Evolutionary conservation across 2,888 invertebrate species (phyloP).

Genomic region (Agrochola litura): DNA sequence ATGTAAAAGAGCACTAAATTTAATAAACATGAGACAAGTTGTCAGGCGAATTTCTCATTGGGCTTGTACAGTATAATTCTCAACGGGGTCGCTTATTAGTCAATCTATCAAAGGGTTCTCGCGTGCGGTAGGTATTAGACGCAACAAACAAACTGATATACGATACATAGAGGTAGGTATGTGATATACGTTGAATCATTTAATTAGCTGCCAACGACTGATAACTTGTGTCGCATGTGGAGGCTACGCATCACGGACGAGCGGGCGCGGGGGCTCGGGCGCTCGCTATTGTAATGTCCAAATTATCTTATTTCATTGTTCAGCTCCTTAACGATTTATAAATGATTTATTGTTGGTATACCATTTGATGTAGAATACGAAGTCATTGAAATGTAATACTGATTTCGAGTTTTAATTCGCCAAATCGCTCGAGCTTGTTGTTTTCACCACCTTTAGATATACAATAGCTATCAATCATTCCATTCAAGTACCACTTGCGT

Average conservation of each 20-base stretch:
- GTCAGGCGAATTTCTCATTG: slow-evolving; percentile 69
- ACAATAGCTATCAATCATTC: slow-evolving; percentile 73
- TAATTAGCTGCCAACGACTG: slow-evolving; percentile 73
- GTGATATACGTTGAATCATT: slow-evolving; percentile 69
- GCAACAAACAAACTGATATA: slow-evolving; percentile 65
- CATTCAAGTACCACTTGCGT: slow-evolving; percentile 68
- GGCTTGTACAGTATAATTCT: slow-evolving; percentile 62
- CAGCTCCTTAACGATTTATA: slow-evolving; percentile 59
- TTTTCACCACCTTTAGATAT: slow-evolving; percentile 41
- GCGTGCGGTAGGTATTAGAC: slow-evolving; percentile 68
- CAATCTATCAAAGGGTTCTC: slow-evolving; percentile 75
- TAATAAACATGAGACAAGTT: slow-evolving; percentile 65
- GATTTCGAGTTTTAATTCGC: slow-evolving; percentile 13
- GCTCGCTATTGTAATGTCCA: slow-evolving; percentile 59
- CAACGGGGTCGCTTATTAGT: slow-evolving; percentile 77
- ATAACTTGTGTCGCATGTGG: slow-evolving; percentile 67
- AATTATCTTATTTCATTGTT: slow-evolving; percentile 69
- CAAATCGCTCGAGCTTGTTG: slow-evolving; percentile 60
- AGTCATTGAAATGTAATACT: slow-evolving; percentile 20
- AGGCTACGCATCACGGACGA: slow-evolving; percentile 54
- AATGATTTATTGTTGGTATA: slow-evolving; percentile 57
- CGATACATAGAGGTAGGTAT: slow-evolving; percentile 48
- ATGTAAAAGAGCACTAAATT: slow-evolving; percentile 66
- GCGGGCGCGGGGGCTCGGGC: slow-evolving; percentile 61
- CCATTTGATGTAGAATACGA: slow-evolving; percentile 14